A percentile compares a stretch with the other conserved stretches of the same genome.
phyloP scores from a whole-genome alignment of 2,797 vertebrate genomes.

The Huso huso region DNA sequence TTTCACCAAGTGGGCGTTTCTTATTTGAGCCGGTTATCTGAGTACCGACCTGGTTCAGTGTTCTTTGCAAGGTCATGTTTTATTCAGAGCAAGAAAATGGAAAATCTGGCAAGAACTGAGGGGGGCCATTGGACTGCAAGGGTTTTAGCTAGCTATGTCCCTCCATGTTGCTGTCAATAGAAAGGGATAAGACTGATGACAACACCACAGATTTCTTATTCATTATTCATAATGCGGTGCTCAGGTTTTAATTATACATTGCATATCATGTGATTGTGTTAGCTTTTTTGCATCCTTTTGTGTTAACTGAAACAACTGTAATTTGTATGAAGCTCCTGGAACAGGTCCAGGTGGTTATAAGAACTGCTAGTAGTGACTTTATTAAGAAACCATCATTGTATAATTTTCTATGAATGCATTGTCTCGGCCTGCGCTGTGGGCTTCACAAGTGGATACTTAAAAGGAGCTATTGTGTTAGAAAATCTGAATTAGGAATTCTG shows the following conservation, averaged over 20 bases:
- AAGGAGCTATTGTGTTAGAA: background rate
- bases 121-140: conserved; percentile 36
- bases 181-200: conserved; percentile 45
- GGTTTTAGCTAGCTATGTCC: conserved; percentile 44
- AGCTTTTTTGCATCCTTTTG: conserved; percentile 20
- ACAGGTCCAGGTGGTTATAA: background rate
- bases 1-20: conserved; percentile 34
- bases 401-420: background rate
- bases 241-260: conserved; percentile 52
- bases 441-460: background rate
- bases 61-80: conserved; percentile 69
- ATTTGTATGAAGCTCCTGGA: conserved; percentile 2
- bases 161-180: conserved; percentile 33
- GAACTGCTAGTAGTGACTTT: background rate
- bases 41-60: conserved; percentile 50
- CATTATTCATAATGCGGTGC: conserved; percentile 57
- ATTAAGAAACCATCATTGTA: background rate
- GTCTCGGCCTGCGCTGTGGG: background rate
- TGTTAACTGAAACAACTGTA: conserved; percentile 12
- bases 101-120: conserved; percentile 60
- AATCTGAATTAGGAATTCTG: background rate
- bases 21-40: conserved; percentile 54
- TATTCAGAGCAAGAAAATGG: conserved; percentile 71
- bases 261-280: conserved; percentile 40
- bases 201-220: conserved; percentile 56